Evolutionary conservation across 1,140 invertebrate genomes (phyloP).

Genomic region (Mizuhopecten yessoensis): DNA sequence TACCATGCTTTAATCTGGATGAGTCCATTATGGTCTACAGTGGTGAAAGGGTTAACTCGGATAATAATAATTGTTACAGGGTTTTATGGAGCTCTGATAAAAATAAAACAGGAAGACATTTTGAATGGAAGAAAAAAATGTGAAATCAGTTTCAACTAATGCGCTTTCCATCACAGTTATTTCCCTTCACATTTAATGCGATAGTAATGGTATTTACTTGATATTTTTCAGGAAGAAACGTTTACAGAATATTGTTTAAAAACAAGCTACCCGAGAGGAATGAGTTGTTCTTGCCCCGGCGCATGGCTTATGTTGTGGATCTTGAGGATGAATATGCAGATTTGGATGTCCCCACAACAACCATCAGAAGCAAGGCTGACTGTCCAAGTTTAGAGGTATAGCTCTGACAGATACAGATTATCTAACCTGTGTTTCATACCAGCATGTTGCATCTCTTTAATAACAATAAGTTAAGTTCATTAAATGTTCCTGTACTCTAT

Average conservation of each 20-base stretch:
- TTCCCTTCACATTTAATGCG: background rate
- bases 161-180: background rate
- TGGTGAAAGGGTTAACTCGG: too few relatives aligned
- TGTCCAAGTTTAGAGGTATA: conserved; percentile 89
- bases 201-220: background rate
- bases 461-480: too few relatives aligned
- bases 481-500: too few relatives aligned
- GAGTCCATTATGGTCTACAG: too few relatives aligned
- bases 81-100: too few relatives aligned
- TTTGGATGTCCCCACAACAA: conserved; percentile 97
- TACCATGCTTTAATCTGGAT: too few relatives aligned
- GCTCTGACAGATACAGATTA: background rate
- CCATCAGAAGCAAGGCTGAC: conserved; percentile 97
- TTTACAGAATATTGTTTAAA: conserved; percentile 85
- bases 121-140: too few relatives aligned
- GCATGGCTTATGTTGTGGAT: conserved; percentile 99
- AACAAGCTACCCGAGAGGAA: conserved; percentile 88
- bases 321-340: conserved; percentile 95
- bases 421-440: conserved; percentile 66
- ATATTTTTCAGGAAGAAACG: conserved; percentile 80
- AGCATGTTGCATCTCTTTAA: too few relatives aligned
- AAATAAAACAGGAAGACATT: too few relatives aligned
- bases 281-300: conserved; percentile 96
- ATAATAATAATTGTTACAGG: too few relatives aligned
- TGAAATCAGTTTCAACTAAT: too few relatives aligned